These are phyloP conservation scores for Drosophila fuyamai DNA, from an alignment of 1,140 invertebrate species.

Conservation along the genomic window DNA sequence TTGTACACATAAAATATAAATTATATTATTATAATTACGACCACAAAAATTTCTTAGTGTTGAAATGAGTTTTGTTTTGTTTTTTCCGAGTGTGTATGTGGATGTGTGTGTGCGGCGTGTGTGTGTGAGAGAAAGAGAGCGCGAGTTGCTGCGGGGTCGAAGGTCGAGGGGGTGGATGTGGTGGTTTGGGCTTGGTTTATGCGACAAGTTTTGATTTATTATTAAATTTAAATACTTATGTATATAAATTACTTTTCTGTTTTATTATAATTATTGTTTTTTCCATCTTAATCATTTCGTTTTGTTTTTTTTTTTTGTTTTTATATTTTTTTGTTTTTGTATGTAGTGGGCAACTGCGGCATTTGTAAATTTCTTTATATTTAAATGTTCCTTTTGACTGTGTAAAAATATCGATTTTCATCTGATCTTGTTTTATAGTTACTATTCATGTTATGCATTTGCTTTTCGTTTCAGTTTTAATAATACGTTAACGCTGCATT, in stretches of 20 bases:
- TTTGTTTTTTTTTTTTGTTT: conserved; percentile 27
- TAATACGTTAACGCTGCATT: conserved; percentile 58
- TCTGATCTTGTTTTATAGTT: conserved; percentile 67
- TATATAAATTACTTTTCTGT: conserved; percentile 76
- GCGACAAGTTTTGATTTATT: conserved; percentile 83
- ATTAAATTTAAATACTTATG: conserved; percentile 81
- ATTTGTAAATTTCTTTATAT: conserved; percentile 80
- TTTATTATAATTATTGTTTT: conserved; percentile 81
- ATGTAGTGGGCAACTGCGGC: conserved; percentile 81
- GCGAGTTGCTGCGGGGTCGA: conserved; percentile 30
- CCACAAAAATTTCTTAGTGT: conserved; percentile 77
- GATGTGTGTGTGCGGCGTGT: conserved; percentile 22
- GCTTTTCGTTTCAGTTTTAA: conserved; percentile 50
- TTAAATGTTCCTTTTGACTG: conserved; percentile 77
- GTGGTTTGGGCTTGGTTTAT: conserved; percentile 50
- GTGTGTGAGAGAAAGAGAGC: conserved; percentile 27
- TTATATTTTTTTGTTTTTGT: conserved; percentile 50
- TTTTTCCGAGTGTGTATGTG: conserved; percentile 32
- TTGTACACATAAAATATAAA: conserved; percentile 82
- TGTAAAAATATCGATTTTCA: conserved; percentile 80
- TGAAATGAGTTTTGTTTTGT: conserved; percentile 69
- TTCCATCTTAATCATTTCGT: conserved; percentile 47
- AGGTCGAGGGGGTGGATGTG: conserved; percentile 26
- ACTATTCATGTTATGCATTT: conserved; percentile 57
- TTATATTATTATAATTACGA: conserved; percentile 83